phyloP scores from a whole-genome alignment of 1,140 invertebrate genomes.

The Probaryconus sp. region DNA sequence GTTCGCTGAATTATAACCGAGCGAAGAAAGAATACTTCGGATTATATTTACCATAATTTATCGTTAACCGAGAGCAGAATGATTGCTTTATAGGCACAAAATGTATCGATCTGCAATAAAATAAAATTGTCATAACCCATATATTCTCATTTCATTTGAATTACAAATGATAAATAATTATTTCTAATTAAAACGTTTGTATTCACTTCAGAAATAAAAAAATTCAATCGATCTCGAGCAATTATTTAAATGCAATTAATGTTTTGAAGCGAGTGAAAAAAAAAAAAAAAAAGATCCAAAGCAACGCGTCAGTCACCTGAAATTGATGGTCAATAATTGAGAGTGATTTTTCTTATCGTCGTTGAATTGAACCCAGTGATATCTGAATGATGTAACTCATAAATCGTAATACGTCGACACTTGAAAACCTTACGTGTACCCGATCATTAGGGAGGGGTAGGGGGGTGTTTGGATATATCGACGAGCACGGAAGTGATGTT shows the following conservation, averaged over 20 bases:
- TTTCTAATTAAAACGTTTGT: not conserved
- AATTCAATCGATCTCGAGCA: no score
- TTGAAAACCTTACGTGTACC: not conserved
- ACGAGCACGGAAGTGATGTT: not conserved
- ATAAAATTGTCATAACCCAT: conserved; percentile 2
- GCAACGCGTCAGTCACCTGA: no score
- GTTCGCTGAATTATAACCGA: conserved; percentile 16
- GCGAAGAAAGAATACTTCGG: not conserved
- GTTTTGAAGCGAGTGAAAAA: no score
- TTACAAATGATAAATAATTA: no score
- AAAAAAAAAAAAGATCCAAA: no score
- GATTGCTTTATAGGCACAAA: conserved; percentile 14
- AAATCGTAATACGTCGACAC: not conserved
- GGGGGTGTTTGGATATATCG: conserved; percentile 4
- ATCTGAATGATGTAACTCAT: not conserved
- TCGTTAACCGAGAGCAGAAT: not conserved
- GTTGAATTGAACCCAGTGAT: not conserved
- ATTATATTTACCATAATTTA: conserved; percentile 16
- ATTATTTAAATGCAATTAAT: no score
- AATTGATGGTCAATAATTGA: no score
- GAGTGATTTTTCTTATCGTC: not conserved
- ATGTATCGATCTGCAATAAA: conserved; percentile 1
- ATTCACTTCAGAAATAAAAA: no score
- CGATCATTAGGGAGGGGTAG: not conserved
- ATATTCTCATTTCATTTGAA: no score